A percentile compares a stretch with the other conserved stretches of the same genome.
These are phyloP conservation scores for Slavum lentiscoides DNA, from an alignment of 2,888 invertebrate species.

Conservation along the genomic window DNA sequence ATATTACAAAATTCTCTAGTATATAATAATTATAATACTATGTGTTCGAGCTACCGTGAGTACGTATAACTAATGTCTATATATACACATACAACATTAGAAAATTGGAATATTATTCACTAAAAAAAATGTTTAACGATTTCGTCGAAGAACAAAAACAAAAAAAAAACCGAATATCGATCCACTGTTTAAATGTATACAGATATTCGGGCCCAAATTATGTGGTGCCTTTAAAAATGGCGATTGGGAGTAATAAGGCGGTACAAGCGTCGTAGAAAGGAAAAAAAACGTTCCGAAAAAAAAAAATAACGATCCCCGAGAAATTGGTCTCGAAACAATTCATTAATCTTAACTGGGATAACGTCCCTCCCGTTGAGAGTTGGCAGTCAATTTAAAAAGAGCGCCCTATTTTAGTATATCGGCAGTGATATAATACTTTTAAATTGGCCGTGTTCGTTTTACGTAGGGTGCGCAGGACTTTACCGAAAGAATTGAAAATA, in stretches of 20 bases:
- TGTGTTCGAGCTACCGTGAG: too few species aligned
- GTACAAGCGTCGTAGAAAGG: slow-evolving; percentile 32
- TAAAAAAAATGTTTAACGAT: too few species aligned
- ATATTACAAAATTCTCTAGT: too few species aligned
- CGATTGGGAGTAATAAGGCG: slow-evolving; percentile 50
- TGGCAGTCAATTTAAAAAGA: slow-evolving; percentile 53
- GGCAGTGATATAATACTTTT: slow-evolving; percentile 54
- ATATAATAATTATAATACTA: too few species aligned
- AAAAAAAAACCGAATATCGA: background rate
- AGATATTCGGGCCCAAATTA: slow-evolving; percentile 14
- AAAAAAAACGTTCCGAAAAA: slow-evolving; percentile 34
- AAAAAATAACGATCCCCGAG: slow-evolving; percentile 46
- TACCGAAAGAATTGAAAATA: slow-evolving; percentile 42
- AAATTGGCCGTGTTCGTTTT: slow-evolving; percentile 47
- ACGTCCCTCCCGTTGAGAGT: slow-evolving; percentile 53
- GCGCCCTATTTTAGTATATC: slow-evolving; percentile 53
- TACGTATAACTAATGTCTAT: too few species aligned
- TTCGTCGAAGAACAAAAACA: too few species aligned
- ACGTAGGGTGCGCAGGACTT: slow-evolving; percentile 30
- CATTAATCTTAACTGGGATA: slow-evolving; percentile 53
- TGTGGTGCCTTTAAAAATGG: slow-evolving; percentile 49
- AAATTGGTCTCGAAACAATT: slow-evolving; percentile 54
- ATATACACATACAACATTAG: too few species aligned
- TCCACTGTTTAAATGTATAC: background rate
- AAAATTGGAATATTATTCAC: too few species aligned